Percentiles rank a stretch among this genome's conserved stretches.
Evolutionary conservation across 2,888 invertebrate species (phyloP).

Genomic region (Steinernema hermaphroditum): DNA sequence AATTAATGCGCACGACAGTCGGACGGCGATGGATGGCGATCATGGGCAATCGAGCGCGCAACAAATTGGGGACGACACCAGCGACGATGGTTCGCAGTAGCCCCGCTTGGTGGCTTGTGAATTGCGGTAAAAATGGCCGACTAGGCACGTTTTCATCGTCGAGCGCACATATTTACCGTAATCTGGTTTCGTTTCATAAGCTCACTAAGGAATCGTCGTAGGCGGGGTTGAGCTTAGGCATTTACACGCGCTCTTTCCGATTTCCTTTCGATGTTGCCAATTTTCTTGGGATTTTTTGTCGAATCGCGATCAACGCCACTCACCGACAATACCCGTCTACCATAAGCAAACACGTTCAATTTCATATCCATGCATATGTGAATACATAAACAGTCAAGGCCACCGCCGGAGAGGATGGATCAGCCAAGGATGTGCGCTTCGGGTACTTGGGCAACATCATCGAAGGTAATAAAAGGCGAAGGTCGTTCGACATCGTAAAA

Average conservation of each 20-base stretch:
- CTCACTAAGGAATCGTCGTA: no score
- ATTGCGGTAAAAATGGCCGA: conserved; percentile 20
- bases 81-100: not conserved
- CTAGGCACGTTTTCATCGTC: not conserved
- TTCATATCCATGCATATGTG: not conserved
- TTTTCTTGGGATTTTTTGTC: no score
- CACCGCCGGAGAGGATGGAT: not conserved
- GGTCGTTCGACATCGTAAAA: conserved; percentile 24
- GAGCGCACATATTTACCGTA: not conserved
- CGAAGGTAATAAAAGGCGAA: conserved; percentile 25
- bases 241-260: no score
- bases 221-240: no score
- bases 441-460: conserved; percentile 12
- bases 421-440: not conserved
- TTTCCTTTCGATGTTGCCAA: no score
- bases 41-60: conserved; percentile 31
- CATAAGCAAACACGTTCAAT: no score
- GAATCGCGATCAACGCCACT: no score
- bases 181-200: not conserved
- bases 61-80: conserved; percentile 29
- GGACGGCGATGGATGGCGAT: conserved; percentile 23
- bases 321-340: no score
- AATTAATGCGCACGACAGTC: conserved; percentile 30
- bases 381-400: no score
- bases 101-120: conserved; percentile 14